A percentile compares a stretch with the other conserved stretches of the same genome.
Evolutionary conservation across 2,888 invertebrate species (phyloP).

Genomic region (Caradrina clavipalpis): DNA sequence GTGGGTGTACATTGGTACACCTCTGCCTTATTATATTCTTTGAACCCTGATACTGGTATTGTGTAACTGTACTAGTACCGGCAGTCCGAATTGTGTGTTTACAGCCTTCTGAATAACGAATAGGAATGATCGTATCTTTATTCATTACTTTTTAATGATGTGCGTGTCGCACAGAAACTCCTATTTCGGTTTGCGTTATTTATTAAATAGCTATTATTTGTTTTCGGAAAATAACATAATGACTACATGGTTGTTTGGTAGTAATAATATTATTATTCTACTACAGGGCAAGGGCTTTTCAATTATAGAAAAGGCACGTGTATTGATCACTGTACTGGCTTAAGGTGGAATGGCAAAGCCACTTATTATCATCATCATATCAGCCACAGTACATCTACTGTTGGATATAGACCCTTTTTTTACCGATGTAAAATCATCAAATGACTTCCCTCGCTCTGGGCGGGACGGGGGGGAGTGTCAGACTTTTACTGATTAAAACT

Average conservation of each 20-base stretch:
- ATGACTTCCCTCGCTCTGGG: no score
- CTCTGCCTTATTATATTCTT: no score
- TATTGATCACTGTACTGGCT: not conserved
- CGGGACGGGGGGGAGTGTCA: no score
- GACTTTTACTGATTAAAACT: no score
- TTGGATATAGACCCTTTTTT: no score
- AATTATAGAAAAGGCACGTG: not conserved
- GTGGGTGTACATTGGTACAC: no score
- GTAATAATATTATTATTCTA: not conserved
- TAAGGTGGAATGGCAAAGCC: no score
- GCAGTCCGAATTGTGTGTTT: not conserved
- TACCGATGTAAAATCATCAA: no score
- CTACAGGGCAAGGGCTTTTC: not conserved
- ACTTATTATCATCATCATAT: no score
- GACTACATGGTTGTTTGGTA: slow-evolving; percentile 2
- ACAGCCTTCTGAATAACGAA: slow-evolving; percentile 18
- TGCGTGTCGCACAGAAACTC: slow-evolving; percentile 31
- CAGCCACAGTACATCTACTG: no score
- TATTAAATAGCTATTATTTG: slow-evolving; percentile 31
- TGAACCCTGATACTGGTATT: no score
- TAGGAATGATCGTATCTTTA: slow-evolving; percentile 37
- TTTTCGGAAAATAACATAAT: not conserved
- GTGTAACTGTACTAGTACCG: not conserved
- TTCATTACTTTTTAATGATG: slow-evolving; percentile 47
- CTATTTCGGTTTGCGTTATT: slow-evolving; percentile 11